Conservation (phyloP, 2,888 invertebrate species). For the Acanthopleura granulata region DNA sequence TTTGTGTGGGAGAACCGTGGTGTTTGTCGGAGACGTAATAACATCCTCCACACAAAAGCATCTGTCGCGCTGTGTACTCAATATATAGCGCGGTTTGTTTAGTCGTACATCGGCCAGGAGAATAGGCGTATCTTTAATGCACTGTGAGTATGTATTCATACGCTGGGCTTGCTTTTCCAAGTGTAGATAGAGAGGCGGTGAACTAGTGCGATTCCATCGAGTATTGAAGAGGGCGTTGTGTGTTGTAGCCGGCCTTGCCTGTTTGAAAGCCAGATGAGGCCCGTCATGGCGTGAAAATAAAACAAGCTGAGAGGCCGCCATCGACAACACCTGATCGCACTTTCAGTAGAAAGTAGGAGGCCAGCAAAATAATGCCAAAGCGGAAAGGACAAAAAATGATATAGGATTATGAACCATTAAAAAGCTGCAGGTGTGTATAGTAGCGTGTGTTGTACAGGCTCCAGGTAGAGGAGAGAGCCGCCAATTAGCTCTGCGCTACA, state of each 20-base stretch:
- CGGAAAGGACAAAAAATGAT: slow-evolving; percentile 3
- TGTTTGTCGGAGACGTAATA: too few relatives aligned
- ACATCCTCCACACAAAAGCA: too few relatives aligned
- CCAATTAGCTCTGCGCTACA: too few relatives aligned
- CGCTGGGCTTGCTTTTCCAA: not conserved
- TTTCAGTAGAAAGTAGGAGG: not conserved
- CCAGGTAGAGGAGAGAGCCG: too few relatives aligned
- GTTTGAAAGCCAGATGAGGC: not conserved
- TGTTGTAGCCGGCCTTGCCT: not conserved
- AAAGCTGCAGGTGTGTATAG: too few relatives aligned
- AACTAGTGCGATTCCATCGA: not conserved
- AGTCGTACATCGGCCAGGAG: too few relatives aligned
- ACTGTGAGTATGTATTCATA: slow-evolving; percentile 3
- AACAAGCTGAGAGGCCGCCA: not conserved
- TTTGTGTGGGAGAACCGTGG: too few relatives aligned
- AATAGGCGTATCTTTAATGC: not conserved
- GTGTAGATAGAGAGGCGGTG: not conserved
- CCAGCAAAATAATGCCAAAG: not conserved
- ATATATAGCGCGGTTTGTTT: too few relatives aligned
- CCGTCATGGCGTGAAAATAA: not conserved
- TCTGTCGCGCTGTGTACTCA: too few relatives aligned
- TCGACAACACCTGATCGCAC: not conserved
- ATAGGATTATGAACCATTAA: not conserved
- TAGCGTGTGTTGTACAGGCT: too few relatives aligned
- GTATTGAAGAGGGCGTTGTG: slow-evolving; percentile 2